Evolutionary conservation across 92 coral and sea anemone genomes (phyloP).

Genomic region (Desmophyllum pertusum): DNA sequence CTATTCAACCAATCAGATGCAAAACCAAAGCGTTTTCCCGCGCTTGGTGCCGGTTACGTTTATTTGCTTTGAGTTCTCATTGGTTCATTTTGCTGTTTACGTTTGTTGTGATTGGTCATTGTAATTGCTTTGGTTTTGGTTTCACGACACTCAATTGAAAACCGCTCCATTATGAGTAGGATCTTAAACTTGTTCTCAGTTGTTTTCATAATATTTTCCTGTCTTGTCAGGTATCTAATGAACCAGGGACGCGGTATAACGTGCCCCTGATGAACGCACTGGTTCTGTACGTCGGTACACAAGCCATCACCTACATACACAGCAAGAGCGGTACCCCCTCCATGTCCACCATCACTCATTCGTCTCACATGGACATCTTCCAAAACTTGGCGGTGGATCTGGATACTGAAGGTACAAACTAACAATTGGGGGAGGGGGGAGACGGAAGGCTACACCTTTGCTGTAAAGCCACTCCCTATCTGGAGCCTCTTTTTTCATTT

Average conservation of each 20-base stretch:
- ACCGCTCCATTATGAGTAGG: neutral
- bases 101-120: no score
- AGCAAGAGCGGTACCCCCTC: conserved; percentile 98
- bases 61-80: no score
- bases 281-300: conserved; percentile 97
- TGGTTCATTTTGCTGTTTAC: no score
- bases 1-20: no score
- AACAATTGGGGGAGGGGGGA: no score
- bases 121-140: no score
- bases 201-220: neutral
- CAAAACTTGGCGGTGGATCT: conserved; percentile 98
- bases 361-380: conserved; percentile 99
- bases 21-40: no score
- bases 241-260: conserved; percentile 96
- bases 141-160: no score
- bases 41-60: no score
- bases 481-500: no score
- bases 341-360: conserved; percentile 99
- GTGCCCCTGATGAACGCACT: conserved; percentile 98
- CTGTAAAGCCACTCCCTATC: no score
- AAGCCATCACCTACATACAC: conserved; percentile 97
- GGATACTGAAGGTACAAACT: conserved; percentile 91
- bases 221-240: conserved; percentile 80
- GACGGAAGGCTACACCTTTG: no score
- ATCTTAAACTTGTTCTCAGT: neutral